These are phyloP conservation scores for Peromyscus californicus DNA, from an alignment of 2,113 vertebrate species.

Conservation along the genomic window DNA sequence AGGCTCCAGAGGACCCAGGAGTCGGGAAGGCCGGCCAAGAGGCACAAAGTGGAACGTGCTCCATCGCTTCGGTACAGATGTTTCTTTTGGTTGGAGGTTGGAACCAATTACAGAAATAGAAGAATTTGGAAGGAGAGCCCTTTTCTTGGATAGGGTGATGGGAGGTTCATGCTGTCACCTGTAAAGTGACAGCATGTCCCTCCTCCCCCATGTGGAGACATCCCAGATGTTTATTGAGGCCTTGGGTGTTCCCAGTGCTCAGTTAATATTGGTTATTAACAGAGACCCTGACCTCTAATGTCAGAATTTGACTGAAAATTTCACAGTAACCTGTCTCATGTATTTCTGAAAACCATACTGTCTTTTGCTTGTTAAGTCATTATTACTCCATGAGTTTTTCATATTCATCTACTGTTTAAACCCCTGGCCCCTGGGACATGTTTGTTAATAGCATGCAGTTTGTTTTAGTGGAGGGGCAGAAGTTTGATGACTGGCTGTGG, in stretches of 20 bases:
- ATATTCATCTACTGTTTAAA: neutral
- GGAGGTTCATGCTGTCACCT: neutral
- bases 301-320: neutral
- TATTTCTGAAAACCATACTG: neutral
- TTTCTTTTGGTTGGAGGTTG: neutral
- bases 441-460: neutral
- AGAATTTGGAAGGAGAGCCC: neutral
- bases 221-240: neutral
- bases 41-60: neutral
- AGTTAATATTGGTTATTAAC: neutral
- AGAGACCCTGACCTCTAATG: neutral
- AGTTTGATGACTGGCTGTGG: neutral
- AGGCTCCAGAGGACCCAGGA: neutral
- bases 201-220: neutral
- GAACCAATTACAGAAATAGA: neutral
- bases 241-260: neutral
- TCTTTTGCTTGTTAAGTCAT: slow-evolving; percentile 30
- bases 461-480: neutral
- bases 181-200: neutral
- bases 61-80: neutral
- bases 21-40: neutral
- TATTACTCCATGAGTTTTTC: neutral
- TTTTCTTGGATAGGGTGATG: neutral
- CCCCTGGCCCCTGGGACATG: neutral
- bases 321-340: neutral